Conservation (phyloP, 2,888 invertebrate species). For the Apoda limacodes region DNA sequence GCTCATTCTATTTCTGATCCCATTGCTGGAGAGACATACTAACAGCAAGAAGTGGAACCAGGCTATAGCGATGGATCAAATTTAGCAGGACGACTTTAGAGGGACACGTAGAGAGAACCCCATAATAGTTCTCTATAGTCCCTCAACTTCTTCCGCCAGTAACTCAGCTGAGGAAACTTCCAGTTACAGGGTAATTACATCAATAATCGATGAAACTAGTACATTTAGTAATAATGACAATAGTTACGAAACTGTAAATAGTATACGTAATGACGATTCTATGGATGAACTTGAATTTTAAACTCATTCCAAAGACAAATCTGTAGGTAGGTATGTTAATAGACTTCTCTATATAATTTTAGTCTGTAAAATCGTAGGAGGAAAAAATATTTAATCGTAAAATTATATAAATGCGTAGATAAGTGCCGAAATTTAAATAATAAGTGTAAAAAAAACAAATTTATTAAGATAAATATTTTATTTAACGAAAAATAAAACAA, state of each 20-base stretch:
- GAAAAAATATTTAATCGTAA: too few species aligned
- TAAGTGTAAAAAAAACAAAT: too few species aligned
- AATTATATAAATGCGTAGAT: too few species aligned
- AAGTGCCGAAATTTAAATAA: too few species aligned
- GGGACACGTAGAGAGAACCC: slow-evolving; percentile 32
- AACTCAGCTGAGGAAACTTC: slow-evolving; percentile 41
- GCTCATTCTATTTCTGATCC: slow-evolving; percentile 86
- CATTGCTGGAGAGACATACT: slow-evolving; percentile 71
- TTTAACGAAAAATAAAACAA: too few species aligned
- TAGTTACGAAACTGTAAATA: slow-evolving; percentile 41
- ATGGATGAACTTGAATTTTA: slow-evolving; percentile 35
- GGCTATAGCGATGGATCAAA: slow-evolving; percentile 43
- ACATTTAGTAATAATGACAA: slow-evolving; percentile 38
- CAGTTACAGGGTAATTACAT: slow-evolving; percentile 60
- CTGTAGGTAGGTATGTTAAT: too few species aligned
- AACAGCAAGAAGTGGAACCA: slow-evolving; percentile 31
- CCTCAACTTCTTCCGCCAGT: slow-evolving; percentile 49
- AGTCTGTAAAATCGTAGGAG: too few species aligned
- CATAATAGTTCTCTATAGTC: slow-evolving; percentile 53
- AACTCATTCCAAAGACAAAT: slow-evolving; percentile 57
- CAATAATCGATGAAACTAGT: slow-evolving; percentile 44
- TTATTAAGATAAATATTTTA: too few species aligned
- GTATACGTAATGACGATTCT: slow-evolving; percentile 31
- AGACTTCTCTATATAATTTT: too few species aligned
- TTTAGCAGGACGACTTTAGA: slow-evolving; percentile 46